These are phyloP conservation scores for Streptopelia turtur DNA, from an alignment of 2,797 vertebrate genomes.

Conservation along the genomic window DNA sequence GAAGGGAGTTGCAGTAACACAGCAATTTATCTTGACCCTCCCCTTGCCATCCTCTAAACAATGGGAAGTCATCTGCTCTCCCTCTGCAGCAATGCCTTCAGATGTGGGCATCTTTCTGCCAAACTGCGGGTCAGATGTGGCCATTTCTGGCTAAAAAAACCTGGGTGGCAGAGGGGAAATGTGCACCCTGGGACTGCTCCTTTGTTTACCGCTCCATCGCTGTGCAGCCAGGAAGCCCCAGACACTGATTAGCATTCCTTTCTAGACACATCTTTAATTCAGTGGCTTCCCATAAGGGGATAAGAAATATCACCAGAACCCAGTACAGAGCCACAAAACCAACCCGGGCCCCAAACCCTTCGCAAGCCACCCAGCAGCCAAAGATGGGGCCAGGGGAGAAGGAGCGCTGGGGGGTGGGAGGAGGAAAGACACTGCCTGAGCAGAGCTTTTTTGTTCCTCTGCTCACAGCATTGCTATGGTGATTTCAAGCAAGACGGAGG, in stretches of 20 bases:
- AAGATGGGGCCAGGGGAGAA: background rate
- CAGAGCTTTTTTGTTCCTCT: conserved; percentile 28
- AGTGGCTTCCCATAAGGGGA: background rate
- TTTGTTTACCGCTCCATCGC: conserved; percentile 39
- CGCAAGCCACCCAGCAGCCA: background rate
- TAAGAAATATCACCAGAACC: background rate
- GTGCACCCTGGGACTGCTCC: conserved; percentile 20
- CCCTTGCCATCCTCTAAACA: conserved; percentile 9
- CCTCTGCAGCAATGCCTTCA: conserved; percentile 8
- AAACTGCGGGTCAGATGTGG: background rate
- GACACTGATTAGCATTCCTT: conserved; percentile 34
- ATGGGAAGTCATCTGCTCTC: conserved; percentile 5
- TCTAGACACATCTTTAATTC: conserved; percentile 44
- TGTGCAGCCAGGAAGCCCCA: conserved; percentile 20
- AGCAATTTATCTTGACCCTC: conserved; percentile 30
- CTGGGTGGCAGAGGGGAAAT: background rate
- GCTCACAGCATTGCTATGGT: conserved; percentile 56
- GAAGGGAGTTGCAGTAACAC: conserved; percentile 60
- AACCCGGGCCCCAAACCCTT: background rate
- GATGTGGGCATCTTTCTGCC: background rate
- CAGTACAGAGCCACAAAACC: background rate
- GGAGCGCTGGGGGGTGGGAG: background rate
- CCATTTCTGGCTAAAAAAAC: background rate
- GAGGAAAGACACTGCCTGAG: background rate
- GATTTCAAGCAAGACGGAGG: conserved; percentile 54